These are phyloP conservation scores for Zaprionus inermis DNA, from an alignment of 1,140 invertebrate species.

Conservation along the genomic window DNA sequence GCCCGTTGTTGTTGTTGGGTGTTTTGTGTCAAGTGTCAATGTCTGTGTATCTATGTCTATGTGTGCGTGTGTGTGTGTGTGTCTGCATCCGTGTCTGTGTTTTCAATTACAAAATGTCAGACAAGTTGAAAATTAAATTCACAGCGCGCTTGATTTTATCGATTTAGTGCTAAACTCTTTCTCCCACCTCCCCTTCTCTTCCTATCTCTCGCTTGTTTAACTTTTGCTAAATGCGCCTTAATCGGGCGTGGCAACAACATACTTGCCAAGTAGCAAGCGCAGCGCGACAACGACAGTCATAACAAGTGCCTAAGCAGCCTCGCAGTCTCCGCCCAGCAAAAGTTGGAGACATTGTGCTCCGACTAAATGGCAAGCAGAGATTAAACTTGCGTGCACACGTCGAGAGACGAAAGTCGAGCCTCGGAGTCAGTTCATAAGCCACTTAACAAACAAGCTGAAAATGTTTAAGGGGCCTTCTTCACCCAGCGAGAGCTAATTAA, in stretches of 20 bases:
- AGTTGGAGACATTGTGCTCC: conserved; percentile 45
- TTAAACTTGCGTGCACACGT: conserved; percentile 41
- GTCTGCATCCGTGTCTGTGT: conserved; percentile 76
- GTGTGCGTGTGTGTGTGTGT: conserved; percentile 29
- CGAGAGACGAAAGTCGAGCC: background rate
- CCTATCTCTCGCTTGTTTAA: conserved; percentile 51
- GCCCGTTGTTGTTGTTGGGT: conserved; percentile 29
- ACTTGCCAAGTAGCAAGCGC: conserved; percentile 22
- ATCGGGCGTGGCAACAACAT: conserved; percentile 51
- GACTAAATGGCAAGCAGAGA: conserved; percentile 65
- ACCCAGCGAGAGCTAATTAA: conserved; percentile 43
- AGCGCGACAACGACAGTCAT: conserved; percentile 30
- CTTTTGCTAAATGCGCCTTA: conserved; percentile 63
- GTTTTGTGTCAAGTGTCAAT: conserved; percentile 80
- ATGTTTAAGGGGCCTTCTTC: conserved; percentile 39
- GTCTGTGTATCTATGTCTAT: conserved; percentile 35
- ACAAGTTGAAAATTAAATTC: conserved; percentile 81
- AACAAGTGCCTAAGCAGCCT: conserved; percentile 36
- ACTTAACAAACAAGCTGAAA: conserved; percentile 71
- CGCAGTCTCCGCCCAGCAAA: background rate
- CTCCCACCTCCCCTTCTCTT: background rate
- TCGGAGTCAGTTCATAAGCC: conserved; percentile 60
- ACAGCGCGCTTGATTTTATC: conserved; percentile 44
- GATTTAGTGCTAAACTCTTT: conserved; percentile 25
- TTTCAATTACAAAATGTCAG: conserved; percentile 80